These are phyloP conservation scores for Philhelius pedissequus DNA, from an alignment of 2,888 invertebrate genomes.

Conservation along the genomic window DNA sequence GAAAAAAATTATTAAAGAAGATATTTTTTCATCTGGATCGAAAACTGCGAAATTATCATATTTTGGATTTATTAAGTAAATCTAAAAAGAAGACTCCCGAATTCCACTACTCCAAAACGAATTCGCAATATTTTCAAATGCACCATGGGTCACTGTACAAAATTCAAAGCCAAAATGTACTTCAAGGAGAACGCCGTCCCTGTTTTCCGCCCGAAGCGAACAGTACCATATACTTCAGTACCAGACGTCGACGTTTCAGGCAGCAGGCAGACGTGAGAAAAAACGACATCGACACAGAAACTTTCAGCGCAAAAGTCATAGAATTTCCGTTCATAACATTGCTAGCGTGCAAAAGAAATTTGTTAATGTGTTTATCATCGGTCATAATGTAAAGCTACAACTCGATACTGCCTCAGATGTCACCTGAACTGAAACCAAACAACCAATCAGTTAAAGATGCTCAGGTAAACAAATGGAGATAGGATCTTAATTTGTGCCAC, in stretches of 20 bases:
- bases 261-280: neutral
- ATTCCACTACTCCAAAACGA: conserved; percentile 3
- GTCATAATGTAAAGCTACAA: conserved; percentile 9
- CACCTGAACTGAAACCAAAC: neutral
- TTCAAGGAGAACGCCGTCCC: conserved; percentile 54
- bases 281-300: neutral
- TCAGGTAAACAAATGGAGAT: neutral
- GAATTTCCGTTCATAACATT: neutral
- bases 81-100: too few species aligned
- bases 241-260: too few species aligned
- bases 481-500: neutral
- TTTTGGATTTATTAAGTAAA: too few species aligned
- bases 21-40: too few species aligned
- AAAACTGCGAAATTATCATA: too few species aligned
- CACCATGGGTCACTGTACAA: conserved; percentile 52
- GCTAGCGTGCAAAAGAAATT: neutral
- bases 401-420: conserved; percentile 38
- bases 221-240: conserved; percentile 61
- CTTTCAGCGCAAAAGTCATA: neutral
- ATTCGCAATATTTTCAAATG: conserved; percentile 48
- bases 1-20: too few species aligned
- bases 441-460: conserved; percentile 1
- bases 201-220: conserved; percentile 61
- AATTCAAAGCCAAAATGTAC: conserved; percentile 64
- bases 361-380: conserved; percentile 1